phyloP scores from a whole-genome alignment of 2,113 vertebrate genomes.

The Apteryx owenii region DNA sequence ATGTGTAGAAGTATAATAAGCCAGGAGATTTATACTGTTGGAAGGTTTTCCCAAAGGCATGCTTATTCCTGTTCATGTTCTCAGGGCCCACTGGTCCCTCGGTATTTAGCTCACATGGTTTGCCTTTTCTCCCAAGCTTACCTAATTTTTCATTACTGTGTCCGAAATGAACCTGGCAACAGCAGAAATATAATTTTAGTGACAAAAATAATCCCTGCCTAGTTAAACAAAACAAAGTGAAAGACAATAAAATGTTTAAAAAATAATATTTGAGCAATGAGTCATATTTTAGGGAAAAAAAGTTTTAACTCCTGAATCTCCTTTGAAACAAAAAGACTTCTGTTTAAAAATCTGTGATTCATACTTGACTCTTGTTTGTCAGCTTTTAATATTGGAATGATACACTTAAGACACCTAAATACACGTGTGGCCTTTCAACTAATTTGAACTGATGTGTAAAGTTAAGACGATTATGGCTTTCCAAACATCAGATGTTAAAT shows the following conservation, averaged over 20 bases:
- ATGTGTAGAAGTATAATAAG: neutral
- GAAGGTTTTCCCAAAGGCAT: neutral
- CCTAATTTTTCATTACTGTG: neutral
- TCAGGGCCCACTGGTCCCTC: neutral
- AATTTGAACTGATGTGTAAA: neutral
- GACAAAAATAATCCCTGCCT: neutral
- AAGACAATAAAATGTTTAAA: neutral
- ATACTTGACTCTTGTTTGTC: neutral
- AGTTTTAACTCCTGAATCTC: neutral
- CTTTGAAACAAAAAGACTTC: neutral
- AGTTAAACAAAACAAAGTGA: neutral
- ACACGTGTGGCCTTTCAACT: neutral
- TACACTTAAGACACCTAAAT: neutral
- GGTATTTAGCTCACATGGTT: neutral
- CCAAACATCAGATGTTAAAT: neutral
- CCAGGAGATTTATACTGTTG: neutral
- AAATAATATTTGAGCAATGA: neutral
- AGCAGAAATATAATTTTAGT: neutral
- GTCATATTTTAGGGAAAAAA: neutral
- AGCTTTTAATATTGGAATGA: neutral
- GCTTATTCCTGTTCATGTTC: neutral
- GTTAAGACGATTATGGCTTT: neutral
- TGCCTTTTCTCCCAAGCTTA: neutral
- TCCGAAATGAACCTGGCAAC: neutral
- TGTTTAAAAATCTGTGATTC: neutral